A percentile compares a stretch with the other conserved stretches of the same genome.
Conservation (phyloP, 2,113 vertebrate species). For the Ploceus nigricollis region DNA sequence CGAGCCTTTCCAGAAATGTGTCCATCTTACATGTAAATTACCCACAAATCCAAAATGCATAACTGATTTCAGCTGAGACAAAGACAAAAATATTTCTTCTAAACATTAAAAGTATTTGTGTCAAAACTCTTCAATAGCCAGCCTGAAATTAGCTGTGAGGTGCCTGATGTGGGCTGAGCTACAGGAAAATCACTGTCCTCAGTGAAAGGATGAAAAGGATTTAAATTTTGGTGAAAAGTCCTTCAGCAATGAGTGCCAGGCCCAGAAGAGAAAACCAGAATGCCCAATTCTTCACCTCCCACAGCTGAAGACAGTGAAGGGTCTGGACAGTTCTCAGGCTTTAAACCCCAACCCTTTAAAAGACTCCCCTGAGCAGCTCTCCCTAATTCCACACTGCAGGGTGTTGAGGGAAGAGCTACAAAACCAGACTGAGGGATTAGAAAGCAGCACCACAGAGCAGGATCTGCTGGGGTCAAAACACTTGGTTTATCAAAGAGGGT, state of each 20-base stretch:
- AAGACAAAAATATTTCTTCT: background rate
- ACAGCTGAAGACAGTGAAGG: fast-evolving
- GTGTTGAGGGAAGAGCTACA: background rate
- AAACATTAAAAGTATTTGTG: background rate
- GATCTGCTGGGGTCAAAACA: background rate
- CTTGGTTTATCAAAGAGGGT: background rate
- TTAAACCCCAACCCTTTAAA: background rate
- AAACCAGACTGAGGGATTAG: background rate
- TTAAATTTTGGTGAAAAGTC: background rate
- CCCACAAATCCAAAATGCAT: background rate
- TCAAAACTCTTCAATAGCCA: background rate
- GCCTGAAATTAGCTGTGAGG: background rate
- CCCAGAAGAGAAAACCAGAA: background rate
- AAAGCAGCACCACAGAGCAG: background rate
- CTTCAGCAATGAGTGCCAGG: background rate
- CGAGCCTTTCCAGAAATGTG: fast-evolving
- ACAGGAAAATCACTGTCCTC: fast-evolving
- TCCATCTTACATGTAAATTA: background rate
- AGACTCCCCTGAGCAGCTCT: background rate
- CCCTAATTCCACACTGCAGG: background rate
- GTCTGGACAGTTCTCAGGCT: background rate
- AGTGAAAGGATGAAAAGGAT: background rate
- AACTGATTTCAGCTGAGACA: background rate
- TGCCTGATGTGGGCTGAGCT: background rate
- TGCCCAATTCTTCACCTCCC: background rate